These are phyloP conservation scores for Leucophenga maculata DNA, from an alignment of 2,888 invertebrate genomes.

Conservation along the genomic window DNA sequence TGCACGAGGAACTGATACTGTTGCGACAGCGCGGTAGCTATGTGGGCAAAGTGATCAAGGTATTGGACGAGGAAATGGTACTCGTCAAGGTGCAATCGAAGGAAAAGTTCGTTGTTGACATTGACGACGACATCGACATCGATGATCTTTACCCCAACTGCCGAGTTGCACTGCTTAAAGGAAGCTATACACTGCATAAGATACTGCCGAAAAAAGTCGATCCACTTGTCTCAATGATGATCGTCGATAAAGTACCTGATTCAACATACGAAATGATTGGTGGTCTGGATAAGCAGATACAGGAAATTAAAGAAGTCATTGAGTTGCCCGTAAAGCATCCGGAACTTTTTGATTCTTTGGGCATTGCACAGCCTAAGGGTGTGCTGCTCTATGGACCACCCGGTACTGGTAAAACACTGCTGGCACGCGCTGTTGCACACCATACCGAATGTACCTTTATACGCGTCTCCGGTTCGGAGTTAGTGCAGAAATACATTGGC, in stretches of 20 bases:
- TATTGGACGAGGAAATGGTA: conserved; percentile 99
- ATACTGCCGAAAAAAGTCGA: conserved; percentile 99
- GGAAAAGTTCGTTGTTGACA: conserved; percentile 98
- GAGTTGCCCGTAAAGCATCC: conserved; percentile 99
- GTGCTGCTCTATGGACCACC: conserved; percentile 98
- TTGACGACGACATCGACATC: conserved; percentile 98
- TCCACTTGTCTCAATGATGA: conserved; percentile 98
- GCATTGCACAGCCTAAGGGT: conserved; percentile 98
- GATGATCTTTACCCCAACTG: conserved; percentile 97
- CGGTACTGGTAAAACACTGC: conserved; percentile 89
- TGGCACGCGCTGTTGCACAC: conserved; percentile 98
- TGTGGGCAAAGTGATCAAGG: conserved; percentile 98
- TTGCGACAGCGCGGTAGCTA: conserved; percentile 98
- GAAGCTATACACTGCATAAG: conserved; percentile 98
- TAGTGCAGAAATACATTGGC: conserved; percentile 99
- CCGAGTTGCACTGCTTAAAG: conserved; percentile 96
- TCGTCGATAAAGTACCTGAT: conserved; percentile 99
- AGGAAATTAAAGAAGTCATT: conserved; percentile 99
- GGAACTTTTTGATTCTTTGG: conserved; percentile 98
- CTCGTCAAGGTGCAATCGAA: conserved; percentile 99
- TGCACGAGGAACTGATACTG: conserved; percentile 96
- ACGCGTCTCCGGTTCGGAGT: conserved; percentile 97
- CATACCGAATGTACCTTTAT: conserved; percentile 99
- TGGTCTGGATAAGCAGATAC: conserved; percentile 98
- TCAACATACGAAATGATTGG: conserved; percentile 99